A percentile compares a stretch with the other conserved stretches of the same genome.
Conservation (phyloP, 30 jellyfish, hydroid and myxozoan species). For the Aurelia coerulea region DNA sequence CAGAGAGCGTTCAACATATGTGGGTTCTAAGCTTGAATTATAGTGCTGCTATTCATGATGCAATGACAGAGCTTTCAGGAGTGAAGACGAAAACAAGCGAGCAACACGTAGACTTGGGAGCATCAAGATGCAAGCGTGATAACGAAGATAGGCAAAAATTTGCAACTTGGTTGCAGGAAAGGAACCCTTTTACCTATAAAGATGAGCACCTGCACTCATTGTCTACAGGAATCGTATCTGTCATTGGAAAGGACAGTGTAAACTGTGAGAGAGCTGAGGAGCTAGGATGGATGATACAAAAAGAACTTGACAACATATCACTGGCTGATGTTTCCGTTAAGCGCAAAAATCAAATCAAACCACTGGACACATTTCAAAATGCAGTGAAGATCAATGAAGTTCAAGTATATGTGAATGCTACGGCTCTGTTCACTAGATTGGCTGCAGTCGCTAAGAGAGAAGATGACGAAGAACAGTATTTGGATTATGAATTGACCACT, state of each 20-base stretch:
- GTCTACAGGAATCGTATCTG: slow-evolving; percentile 41
- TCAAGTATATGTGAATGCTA: slow-evolving; percentile 51
- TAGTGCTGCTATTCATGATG: slow-evolving; percentile 61
- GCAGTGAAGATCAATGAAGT: slow-evolving; percentile 41
- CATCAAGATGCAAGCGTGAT: slow-evolving; percentile 49
- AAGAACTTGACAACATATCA: slow-evolving; percentile 33
- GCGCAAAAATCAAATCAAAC: slow-evolving; percentile 21
- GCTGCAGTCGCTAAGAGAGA: slow-evolving; percentile 56
- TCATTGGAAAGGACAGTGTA: slow-evolving; percentile 44
- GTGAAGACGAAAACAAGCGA: slow-evolving; percentile 39
- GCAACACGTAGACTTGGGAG: slow-evolving; percentile 62
- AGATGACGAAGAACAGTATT: slow-evolving; percentile 34
- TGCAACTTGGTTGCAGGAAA: slow-evolving; percentile 29
- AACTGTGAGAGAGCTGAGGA: slow-evolving; percentile 68
- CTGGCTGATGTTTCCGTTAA: slow-evolving; percentile 49
- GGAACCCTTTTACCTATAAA: slow-evolving; percentile 34
- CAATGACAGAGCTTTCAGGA: slow-evolving; percentile 59
- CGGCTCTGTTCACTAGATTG: slow-evolving; percentile 65
- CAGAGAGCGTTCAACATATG: slow-evolving; percentile 27
- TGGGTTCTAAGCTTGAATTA: slow-evolving; percentile 43
- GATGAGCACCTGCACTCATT: slow-evolving; percentile 35
- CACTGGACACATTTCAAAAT: slow-evolving; percentile 17
- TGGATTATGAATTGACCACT: slow-evolving; percentile 56
- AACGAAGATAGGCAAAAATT: slow-evolving; percentile 29
- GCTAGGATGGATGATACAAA: slow-evolving; percentile 42